Evolutionary conservation across 2,888 invertebrate species (phyloP), one percentile per base, ranked within the genome.

Genomic region (Clepsis dumicolana): DNA sequence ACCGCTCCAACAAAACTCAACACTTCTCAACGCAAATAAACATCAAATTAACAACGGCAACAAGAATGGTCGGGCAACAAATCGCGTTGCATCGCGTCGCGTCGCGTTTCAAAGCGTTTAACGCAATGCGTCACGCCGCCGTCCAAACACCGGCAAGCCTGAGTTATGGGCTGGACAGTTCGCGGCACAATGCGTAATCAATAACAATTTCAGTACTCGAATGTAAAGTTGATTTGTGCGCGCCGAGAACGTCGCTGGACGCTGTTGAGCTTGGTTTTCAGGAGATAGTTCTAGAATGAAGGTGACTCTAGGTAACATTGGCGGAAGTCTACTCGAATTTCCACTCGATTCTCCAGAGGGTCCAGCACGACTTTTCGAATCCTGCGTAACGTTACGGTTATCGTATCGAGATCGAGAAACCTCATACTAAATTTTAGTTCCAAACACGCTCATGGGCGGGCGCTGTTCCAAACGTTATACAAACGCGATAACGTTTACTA

Each of bases 181-280:
- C 72, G 75, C 27, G 50, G 71, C 70, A 91, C 90, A 91, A 90
- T 89, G 86, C 80, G 84, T 82, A 86, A 91, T 91, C 91, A 91
- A 91, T 91, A 90, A 90, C 89, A 89, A 90, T 90, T 88, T 86
- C 84, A 83, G 80, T 83, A 85, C 85, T 80, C 76, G 77, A 74
- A 77, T 75, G 77, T 76, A 71, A 77, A 77, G 72, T 77, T 83
- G 87, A 89, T 88, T 88, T 88, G 87, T 86, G 84, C 56, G 70
- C 70, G 70, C 68, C 62, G 72, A 72, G 67, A 73, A 62, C 67
- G 73, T 72, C 64, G 50, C 62, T 56, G 35, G 35, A 21, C 54
- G 48, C 21, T 21, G 48, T 21, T 48, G 48, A 10, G 16, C 18
- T 44, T 44, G 48, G 12, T 48, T 48, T 21, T 48, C 3, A 21